Conservation (phyloP, 2,113 vertebrate genomes). For the Rhodinocichla rosea region DNA sequence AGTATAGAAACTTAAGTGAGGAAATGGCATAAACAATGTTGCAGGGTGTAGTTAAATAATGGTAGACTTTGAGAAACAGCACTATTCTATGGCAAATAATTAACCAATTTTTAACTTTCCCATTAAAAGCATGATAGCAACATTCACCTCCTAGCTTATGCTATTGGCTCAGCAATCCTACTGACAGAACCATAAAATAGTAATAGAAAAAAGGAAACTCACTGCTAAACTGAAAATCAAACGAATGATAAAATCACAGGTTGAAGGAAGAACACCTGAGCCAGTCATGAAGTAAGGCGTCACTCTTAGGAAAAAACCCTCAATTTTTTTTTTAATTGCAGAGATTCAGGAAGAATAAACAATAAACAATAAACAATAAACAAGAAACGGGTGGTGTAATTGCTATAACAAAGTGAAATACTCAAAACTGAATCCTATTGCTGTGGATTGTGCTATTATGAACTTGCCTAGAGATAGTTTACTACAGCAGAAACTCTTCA, state of each 20-base stretch:
- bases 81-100: not conserved
- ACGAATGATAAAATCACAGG: not conserved
- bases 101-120: not conserved
- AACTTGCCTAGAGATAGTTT: not conserved
- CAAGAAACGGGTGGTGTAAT: no score
- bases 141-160: no score
- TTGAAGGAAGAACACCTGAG: not conserved
- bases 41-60: not conserved
- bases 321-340: not conserved
- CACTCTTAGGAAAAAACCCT: not conserved
- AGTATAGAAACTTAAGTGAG: not conserved
- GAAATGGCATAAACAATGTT: not conserved
- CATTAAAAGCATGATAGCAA: not conserved
- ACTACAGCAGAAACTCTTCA: not conserved
- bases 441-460: not conserved
- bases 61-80: not conserved
- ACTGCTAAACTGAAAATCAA: not conserved
- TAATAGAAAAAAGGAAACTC: not conserved
- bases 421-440: not conserved
- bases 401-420: not conserved
- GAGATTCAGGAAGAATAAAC: not conserved
- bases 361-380: no score
- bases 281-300: not conserved
- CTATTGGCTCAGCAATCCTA: not conserved
- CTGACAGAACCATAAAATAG: not conserved